phyloP scores from a whole-genome alignment of 2,888 invertebrate genomes.

The Machimus rusticus region DNA sequence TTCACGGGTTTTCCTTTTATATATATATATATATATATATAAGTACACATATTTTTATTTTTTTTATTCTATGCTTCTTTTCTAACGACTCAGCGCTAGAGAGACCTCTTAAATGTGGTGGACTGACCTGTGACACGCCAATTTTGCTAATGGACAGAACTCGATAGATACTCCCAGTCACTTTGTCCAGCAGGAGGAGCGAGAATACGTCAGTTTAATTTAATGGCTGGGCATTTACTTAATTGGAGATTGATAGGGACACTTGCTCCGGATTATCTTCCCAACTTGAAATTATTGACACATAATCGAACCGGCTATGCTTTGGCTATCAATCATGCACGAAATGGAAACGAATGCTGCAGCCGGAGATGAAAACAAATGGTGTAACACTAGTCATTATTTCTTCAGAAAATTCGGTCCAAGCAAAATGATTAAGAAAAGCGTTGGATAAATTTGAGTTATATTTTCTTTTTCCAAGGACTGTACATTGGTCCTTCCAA shows the following conservation, averaged over 20 bases:
- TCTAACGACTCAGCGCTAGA: neutral
- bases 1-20: neutral
- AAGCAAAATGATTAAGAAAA: no score
- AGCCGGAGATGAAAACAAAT: neutral
- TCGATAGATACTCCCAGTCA: neutral
- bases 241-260: constrained; percentile 35
- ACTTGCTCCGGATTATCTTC: constrained; percentile 7
- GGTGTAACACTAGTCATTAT: neutral
- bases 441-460: no score
- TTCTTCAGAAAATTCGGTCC: neutral
- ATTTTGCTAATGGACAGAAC: constrained; percentile 16
- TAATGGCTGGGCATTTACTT: constrained; percentile 22
- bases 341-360: neutral
- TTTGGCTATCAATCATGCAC: neutral
- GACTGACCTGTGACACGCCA: constrained; percentile 26
- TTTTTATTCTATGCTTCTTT: neutral
- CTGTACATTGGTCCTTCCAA: no score
- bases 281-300: constrained; percentile 28
- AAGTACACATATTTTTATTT: neutral
- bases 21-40: neutral
- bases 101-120: neutral
- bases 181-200: neutral
- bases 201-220: constrained; percentile 22
- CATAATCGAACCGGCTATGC: neutral
- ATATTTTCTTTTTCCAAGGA: no score